A percentile compares a stretch with the other conserved stretches of the same genome.
These are phyloP conservation scores for Heliopora coerulea DNA, from an alignment of 92 coral and sea anemone species.

Conservation along the genomic window DNA sequence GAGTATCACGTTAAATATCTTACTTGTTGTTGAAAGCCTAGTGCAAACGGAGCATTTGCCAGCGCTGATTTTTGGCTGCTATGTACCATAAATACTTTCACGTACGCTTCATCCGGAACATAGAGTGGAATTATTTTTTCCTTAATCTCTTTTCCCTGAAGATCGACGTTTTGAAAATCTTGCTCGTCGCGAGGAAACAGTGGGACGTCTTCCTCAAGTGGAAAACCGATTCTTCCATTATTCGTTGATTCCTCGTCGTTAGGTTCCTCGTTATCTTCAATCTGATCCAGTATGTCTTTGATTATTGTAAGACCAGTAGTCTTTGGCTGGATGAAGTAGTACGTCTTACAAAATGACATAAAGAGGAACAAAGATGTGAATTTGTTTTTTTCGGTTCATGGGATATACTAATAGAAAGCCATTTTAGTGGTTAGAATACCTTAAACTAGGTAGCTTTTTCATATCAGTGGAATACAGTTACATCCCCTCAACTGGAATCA, in stretches of 20 bases:
- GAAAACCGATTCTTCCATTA: constrained; percentile 45
- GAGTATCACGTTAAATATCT: not conserved
- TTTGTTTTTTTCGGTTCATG: too few relatives aligned
- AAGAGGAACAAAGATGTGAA: too few relatives aligned
- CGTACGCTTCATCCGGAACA: constrained; percentile 50
- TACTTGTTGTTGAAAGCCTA: constrained; percentile 61
- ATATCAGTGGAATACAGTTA: too few relatives aligned
- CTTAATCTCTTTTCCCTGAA: constrained; percentile 37
- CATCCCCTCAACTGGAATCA: too few relatives aligned
- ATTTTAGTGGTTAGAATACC: too few relatives aligned
- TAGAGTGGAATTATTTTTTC: constrained; percentile 59
- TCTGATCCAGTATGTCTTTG: constrained; percentile 45
- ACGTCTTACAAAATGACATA: too few relatives aligned
- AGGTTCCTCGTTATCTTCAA: not conserved
- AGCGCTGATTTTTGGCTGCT: constrained; percentile 54
- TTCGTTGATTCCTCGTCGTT: not conserved
- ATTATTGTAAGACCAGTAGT: constrained; percentile 54
- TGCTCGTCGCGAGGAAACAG: not conserved
- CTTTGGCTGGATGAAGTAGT: constrained; percentile 71
- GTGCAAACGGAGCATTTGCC: constrained; percentile 50
- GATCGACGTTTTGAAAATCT: not conserved
- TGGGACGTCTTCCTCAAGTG: constrained; percentile 63
- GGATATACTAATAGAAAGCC: too few relatives aligned
- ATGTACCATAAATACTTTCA: constrained; percentile 57
- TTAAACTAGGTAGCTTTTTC: too few relatives aligned